Evolutionary conservation across 2,888 invertebrate genomes (phyloP).

Genomic region (Agrilus biguttatus): DNA sequence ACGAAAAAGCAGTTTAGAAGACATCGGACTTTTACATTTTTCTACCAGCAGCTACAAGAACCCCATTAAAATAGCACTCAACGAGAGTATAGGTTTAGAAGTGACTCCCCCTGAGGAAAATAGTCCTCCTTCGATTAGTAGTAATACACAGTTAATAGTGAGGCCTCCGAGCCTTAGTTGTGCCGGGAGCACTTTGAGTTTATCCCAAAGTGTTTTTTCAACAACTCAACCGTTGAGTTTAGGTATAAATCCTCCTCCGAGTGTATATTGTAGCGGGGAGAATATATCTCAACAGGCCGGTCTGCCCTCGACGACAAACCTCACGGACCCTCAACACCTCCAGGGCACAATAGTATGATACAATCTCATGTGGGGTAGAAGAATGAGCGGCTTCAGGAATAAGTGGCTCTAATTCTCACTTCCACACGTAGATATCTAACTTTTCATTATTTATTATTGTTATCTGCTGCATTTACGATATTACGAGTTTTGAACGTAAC

Average conservation of each 20-base stretch:
- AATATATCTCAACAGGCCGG: constrained; percentile 37
- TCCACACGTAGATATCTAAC: constrained; percentile 22
- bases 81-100: constrained; percentile 75
- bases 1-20: constrained; percentile 72
- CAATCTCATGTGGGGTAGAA: constrained; percentile 85
- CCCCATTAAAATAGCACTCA: constrained; percentile 72
- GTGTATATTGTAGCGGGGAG: constrained; percentile 16
- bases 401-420: constrained; percentile 51
- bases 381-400: constrained; percentile 65
- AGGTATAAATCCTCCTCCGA: constrained; percentile 22
- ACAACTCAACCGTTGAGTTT: constrained; percentile 18
- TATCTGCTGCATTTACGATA: neutral
- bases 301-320: constrained; percentile 32
- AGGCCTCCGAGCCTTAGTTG: constrained; percentile 30
- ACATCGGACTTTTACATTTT: constrained; percentile 71
- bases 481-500: neutral
- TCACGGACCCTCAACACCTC: constrained; percentile 55
- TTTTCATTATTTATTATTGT: constrained; percentile 1
- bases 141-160: constrained; percentile 40
- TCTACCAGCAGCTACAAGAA: constrained; percentile 52
- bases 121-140: constrained; percentile 36
- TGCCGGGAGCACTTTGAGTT: constrained; percentile 25
- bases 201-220: constrained; percentile 22
- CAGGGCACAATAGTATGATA: constrained; percentile 93
- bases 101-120: constrained; percentile 42